Conservation (phyloP, 2,888 invertebrate species). For the Ophion obscuratus region DNA sequence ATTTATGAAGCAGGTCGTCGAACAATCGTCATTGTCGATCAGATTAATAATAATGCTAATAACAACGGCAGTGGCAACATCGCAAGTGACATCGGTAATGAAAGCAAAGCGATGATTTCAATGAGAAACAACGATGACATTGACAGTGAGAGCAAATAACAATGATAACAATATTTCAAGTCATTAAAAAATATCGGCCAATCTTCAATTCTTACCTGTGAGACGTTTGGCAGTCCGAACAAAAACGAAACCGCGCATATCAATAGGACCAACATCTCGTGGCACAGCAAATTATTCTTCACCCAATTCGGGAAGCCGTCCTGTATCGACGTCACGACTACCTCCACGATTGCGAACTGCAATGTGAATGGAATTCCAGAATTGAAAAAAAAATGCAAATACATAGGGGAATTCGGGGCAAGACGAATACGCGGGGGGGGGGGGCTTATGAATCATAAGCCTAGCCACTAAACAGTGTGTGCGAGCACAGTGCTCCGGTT, state of each 20-base stretch:
- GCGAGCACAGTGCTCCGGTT: too few relatives aligned
- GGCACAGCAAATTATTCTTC: slow-evolving; percentile 91
- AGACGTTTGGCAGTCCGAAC: slow-evolving; percentile 94
- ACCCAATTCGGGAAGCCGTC: slow-evolving; percentile 96
- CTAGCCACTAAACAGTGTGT: too few relatives aligned
- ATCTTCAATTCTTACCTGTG: slow-evolving; percentile 86
- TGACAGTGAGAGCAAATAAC: not conserved
- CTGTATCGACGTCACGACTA: slow-evolving; percentile 96
- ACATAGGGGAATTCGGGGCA: too few relatives aligned
- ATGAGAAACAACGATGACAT: not conserved
- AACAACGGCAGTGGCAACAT: not conserved
- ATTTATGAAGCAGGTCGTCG: not conserved
- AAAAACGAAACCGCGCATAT: slow-evolving; percentile 93
- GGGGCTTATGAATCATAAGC: too few relatives aligned
- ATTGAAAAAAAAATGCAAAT: not conserved
- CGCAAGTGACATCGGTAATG: not conserved
- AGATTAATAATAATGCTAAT: not conserved
- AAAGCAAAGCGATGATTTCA: not conserved
- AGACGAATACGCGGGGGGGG: too few relatives aligned
- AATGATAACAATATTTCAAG: not conserved
- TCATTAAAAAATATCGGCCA: not conserved
- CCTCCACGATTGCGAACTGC: slow-evolving; percentile 97
- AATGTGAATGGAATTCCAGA: slow-evolving; percentile 78
- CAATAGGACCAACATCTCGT: slow-evolving; percentile 93
- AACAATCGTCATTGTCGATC: not conserved